phyloP scores from a whole-genome alignment of 2,113 vertebrate genomes.

The Andinoacara biseriatus region DNA sequence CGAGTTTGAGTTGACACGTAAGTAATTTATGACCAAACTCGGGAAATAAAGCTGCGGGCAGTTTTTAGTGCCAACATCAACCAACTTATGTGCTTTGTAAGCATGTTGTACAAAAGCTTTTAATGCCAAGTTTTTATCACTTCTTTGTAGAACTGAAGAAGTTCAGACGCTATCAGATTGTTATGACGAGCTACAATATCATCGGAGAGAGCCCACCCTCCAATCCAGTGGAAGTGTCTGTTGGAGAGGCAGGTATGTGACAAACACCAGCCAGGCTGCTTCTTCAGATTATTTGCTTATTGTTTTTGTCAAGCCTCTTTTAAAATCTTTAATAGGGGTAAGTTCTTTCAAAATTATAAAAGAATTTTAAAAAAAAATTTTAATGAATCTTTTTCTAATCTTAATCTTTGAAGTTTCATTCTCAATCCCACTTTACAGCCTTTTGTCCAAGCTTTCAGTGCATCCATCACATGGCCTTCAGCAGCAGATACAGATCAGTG shows the following conservation, averaged over 20 bases:
- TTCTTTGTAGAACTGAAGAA: constrained; percentile 88
- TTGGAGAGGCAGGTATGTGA: constrained; percentile 91
- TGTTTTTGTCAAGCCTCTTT: not conserved
- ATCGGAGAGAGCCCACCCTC: constrained; percentile 92
- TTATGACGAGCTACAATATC: constrained; percentile 92
- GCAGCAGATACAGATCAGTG: not conserved
- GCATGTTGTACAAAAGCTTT: not conserved
- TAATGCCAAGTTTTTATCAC: not conserved
- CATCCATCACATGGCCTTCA: not conserved
- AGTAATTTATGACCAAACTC: constrained; percentile 70
- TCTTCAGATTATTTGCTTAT: not conserved
- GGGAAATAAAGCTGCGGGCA: not conserved
- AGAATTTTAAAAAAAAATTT: not conserved
- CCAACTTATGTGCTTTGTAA: not conserved
- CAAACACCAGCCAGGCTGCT: not conserved
- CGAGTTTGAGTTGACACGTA: constrained; percentile 93
- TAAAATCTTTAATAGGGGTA: not conserved
- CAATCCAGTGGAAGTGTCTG: constrained; percentile 88
- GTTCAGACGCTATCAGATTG: constrained; percentile 90
- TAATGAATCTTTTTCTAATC: too few species aligned
- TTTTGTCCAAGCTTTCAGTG: not conserved
- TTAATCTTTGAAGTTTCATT: not conserved
- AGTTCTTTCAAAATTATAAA: not conserved
- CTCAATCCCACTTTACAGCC: not conserved
- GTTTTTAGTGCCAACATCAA: not conserved